Percentiles rank a stretch among this genome's conserved stretches.
Conservation (phyloP, 2,888 invertebrate species). For the Cantharis rufa region DNA sequence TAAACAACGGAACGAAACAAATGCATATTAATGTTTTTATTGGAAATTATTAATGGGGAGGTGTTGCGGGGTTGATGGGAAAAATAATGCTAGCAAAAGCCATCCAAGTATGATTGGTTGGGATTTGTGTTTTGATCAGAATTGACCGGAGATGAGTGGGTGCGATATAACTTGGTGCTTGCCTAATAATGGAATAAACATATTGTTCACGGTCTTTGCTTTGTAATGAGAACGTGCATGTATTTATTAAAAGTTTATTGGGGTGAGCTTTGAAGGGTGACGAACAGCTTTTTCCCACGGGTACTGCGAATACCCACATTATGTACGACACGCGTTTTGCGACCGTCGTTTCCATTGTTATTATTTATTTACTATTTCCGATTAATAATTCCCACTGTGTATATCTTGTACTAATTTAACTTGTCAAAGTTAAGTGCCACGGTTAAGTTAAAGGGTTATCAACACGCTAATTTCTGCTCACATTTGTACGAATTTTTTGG, state of each 20-base stretch:
- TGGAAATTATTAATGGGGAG: background rate
- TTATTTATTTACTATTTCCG: slow-evolving; percentile 7
- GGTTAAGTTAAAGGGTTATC: background rate
- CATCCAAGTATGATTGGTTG: background rate
- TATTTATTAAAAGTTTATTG: slow-evolving; percentile 19
- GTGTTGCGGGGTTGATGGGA: background rate
- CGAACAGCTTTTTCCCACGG: slow-evolving; percentile 36
- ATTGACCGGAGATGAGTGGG: slow-evolving; percentile 9
- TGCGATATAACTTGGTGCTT: slow-evolving; percentile 17
- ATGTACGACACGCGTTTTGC: slow-evolving; percentile 33
- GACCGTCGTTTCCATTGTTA: slow-evolving; percentile 22
- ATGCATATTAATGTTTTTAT: too few relatives aligned
- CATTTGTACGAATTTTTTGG: too few relatives aligned
- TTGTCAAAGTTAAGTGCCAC: background rate
- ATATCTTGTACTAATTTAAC: background rate
- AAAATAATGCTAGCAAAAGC: background rate
- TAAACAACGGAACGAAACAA: too few relatives aligned
- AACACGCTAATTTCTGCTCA: too few relatives aligned
- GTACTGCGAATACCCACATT: slow-evolving; percentile 14
- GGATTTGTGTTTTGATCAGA: background rate
- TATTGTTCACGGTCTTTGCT: slow-evolving; percentile 39
- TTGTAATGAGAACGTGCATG: slow-evolving; percentile 23
- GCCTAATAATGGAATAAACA: slow-evolving; percentile 20
- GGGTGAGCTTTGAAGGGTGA: slow-evolving; percentile 27
- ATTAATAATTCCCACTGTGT: background rate